Evolutionary conservation across 2,113 vertebrate genomes (phyloP), one percentile per base, ranked within the genome.

Genomic region (Tyrannus savana): DNA sequence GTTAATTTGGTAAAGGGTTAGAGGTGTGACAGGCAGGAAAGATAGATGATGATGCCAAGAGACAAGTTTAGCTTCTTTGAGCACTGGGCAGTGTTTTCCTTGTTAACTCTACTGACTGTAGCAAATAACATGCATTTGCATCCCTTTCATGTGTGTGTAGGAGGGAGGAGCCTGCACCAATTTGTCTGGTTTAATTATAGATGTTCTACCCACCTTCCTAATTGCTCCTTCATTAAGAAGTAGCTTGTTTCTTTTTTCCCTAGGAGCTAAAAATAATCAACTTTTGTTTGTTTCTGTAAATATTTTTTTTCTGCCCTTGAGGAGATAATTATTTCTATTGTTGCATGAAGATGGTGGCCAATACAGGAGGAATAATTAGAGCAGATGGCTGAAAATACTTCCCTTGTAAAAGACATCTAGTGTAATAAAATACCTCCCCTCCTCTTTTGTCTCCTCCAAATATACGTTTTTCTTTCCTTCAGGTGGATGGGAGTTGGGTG

Each of bases 241-340:
- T 96, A 93, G 62, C 90, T 97, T 94, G 69, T 92, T 97, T 93
- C 89, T 97, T 94, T 93, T 95, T 93, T 97, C 96, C 97, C 96
- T 97, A 86, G 93, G 63, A 98, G 97, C 97, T 93, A 97, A 97
- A 96, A 96, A 97, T 96, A 98, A 98, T 98, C 97, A 98, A 97
- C 96, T 97, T 98, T 98, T 98, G 97, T 98, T 98, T 98, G 96
- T 97, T 98, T 97, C 94, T 95, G 74, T 97, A 96, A 97, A 96
- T 96, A 96, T 97, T 83, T 96, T 81, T 93, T 93, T 89, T 95
- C 89, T 95, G 63, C 97, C 98, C 97, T 97, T 94, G 78, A 98
- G 98, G 97, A 98, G 91, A 97, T 97, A 97, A 98, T 98, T 97
- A 98, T 97, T 98, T 97, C 97, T 98, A 94, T 97, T 97, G 96